Percentiles rank a stretch among this genome's conserved stretches.
Conservation (phyloP, 2,797 vertebrate genomes). For the Echiichthys vipera region DNA sequence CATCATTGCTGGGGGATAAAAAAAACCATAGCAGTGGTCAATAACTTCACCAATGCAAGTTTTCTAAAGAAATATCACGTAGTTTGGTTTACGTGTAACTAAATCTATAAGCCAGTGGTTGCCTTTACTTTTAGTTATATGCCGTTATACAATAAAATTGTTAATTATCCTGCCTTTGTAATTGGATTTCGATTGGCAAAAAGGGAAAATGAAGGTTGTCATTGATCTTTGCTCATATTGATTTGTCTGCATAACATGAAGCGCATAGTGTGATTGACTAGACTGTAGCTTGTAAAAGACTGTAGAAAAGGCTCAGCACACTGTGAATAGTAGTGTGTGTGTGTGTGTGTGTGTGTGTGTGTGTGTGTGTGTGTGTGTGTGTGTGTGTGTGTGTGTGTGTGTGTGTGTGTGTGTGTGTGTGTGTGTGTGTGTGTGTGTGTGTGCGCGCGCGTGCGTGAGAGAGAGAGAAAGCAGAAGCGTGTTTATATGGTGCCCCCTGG, state of each 20-base stretch:
- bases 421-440: conserved; percentile 8
- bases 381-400: conserved; percentile 13
- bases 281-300: conserved; percentile 53
- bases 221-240: conserved; percentile 79
- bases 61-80: neutral
- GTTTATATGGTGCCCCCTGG: conserved; percentile 62
- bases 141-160: conserved; percentile 48
- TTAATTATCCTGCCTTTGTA: conserved; percentile 67
- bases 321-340: conserved; percentile 17
- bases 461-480: neutral
- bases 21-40: neutral
- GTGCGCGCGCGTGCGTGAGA: too few relatives aligned
- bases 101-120: neutral
- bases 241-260: conserved; percentile 78
- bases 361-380: neutral
- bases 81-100: neutral
- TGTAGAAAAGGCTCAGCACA: conserved; percentile 27
- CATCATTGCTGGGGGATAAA: neutral
- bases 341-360: conserved; percentile 4
- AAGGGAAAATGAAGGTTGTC: conserved; percentile 77
- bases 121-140: neutral
- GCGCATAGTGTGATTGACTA: conserved; percentile 65
- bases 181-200: conserved; percentile 83
- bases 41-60: neutral
- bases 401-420: conserved; percentile 10